Percentiles rank a stretch among this genome's conserved stretches.
These are phyloP conservation scores for Drosophila grimshawi DNA, from an alignment of 1,140 invertebrate genomes.

Conservation along the genomic window DNA sequence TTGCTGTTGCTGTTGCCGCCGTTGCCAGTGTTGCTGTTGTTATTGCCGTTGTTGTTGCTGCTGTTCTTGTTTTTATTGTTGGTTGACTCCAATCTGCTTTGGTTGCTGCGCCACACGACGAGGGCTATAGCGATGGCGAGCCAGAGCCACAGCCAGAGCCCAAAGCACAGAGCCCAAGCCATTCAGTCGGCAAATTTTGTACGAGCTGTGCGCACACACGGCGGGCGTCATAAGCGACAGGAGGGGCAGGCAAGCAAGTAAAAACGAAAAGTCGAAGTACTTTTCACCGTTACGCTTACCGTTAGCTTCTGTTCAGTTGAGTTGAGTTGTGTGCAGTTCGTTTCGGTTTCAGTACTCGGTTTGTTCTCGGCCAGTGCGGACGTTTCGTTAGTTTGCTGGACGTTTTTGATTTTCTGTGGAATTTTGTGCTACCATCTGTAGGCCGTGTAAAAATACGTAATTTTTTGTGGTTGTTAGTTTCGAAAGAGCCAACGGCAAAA, in stretches of 20 bases:
- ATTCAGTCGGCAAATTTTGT: conserved; percentile 79
- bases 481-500: conserved; percentile 19
- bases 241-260: conserved; percentile 38
- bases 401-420: not conserved
- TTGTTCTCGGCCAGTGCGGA: conserved; percentile 60
- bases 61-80: conserved; percentile 82
- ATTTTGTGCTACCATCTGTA: conserved; percentile 7
- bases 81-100: conserved; percentile 83
- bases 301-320: conserved; percentile 36
- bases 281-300: conserved; percentile 56
- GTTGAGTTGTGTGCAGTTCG: conserved; percentile 24
- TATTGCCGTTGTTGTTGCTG: conserved; percentile 40
- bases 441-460: conserved; percentile 59
- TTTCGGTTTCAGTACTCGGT: conserved; percentile 62
- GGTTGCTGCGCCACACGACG: conserved; percentile 80
- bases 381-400: conserved; percentile 25
- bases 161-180: conserved; percentile 35
- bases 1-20: conserved; percentile 65
- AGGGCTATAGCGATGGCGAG: conserved; percentile 35
- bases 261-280: conserved; percentile 63
- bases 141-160: conserved; percentile 42
- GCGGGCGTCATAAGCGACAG: conserved; percentile 44
- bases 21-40: conserved; percentile 44
- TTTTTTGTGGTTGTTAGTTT: conserved; percentile 17
- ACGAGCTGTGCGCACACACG: conserved; percentile 64